These are phyloP conservation scores for Cinara cedri DNA, from an alignment of 2,888 invertebrate species.

Conservation along the genomic window DNA sequence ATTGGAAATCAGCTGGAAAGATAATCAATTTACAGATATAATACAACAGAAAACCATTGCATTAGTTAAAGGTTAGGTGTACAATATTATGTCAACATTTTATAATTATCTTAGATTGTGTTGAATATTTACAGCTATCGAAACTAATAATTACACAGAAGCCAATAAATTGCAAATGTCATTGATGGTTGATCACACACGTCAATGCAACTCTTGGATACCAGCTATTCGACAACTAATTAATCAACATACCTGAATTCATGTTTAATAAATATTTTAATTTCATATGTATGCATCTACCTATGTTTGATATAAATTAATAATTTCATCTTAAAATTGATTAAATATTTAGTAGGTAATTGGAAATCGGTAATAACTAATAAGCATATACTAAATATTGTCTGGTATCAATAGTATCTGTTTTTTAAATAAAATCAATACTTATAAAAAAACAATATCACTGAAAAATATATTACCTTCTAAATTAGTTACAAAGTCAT, in stretches of 20 bases:
- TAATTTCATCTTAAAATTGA: too few relatives aligned
- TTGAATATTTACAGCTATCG: slow-evolving; percentile 29
- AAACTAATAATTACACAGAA: slow-evolving; percentile 21
- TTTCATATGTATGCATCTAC: background rate
- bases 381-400: too few relatives aligned
- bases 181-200: slow-evolving; percentile 51
- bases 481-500: too few relatives aligned
- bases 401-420: too few relatives aligned
- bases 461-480: too few relatives aligned
- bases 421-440: too few relatives aligned
- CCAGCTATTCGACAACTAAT: slow-evolving; percentile 45
- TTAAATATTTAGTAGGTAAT: too few relatives aligned
- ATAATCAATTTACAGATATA: slow-evolving; percentile 39
- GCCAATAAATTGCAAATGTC: slow-evolving; percentile 53
- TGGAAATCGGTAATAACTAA: too few relatives aligned
- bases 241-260: slow-evolving; percentile 29
- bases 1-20: slow-evolving; percentile 45
- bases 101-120: background rate
- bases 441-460: too few relatives aligned
- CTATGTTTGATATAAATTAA: slow-evolving; percentile 37
- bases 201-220: slow-evolving; percentile 52
- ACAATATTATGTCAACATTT: background rate
- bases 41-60: slow-evolving; percentile 42
- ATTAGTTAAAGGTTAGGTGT: slow-evolving; percentile 38
- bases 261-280: background rate